Percentiles rank a stretch among this genome's conserved stretches.
Conservation (phyloP, 2,797 vertebrate genomes). For the Diceros bicornis region DNA sequence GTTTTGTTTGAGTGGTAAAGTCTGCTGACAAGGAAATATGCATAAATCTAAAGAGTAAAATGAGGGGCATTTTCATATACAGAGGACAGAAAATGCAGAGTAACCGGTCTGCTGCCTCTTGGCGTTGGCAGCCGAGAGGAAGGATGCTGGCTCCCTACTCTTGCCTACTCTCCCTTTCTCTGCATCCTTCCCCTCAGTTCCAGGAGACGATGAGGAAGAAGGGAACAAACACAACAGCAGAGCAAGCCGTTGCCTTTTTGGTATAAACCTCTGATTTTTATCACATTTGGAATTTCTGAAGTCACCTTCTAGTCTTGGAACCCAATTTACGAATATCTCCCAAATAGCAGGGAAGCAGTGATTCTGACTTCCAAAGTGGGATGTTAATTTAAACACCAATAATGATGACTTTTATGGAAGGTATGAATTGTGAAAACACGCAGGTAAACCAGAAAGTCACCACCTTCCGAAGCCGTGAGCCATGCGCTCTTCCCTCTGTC, state of each 20-base stretch:
- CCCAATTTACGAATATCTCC: background rate
- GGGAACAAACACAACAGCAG: background rate
- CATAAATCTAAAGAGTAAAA: constrained; percentile 39
- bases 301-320: background rate
- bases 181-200: background rate
- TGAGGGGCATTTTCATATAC: background rate
- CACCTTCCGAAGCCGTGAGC: background rate
- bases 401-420: background rate
- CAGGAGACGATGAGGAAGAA: background rate
- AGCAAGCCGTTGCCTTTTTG: background rate
- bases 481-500: background rate
- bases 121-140: background rate
- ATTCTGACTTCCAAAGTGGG: background rate
- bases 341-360: background rate
- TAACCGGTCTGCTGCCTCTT: background rate
- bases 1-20: constrained; percentile 40
- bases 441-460: background rate
- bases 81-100: constrained; percentile 13
- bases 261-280: constrained; percentile 30
- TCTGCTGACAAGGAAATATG: constrained; percentile 32
- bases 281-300: constrained; percentile 33
- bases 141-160: background rate
- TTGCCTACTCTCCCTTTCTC: background rate
- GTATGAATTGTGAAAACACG: background rate
- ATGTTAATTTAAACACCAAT: background rate